These are phyloP conservation scores for Ondatra zibethicus DNA, from an alignment of 2,113 vertebrate species.

Conservation along the genomic window DNA sequence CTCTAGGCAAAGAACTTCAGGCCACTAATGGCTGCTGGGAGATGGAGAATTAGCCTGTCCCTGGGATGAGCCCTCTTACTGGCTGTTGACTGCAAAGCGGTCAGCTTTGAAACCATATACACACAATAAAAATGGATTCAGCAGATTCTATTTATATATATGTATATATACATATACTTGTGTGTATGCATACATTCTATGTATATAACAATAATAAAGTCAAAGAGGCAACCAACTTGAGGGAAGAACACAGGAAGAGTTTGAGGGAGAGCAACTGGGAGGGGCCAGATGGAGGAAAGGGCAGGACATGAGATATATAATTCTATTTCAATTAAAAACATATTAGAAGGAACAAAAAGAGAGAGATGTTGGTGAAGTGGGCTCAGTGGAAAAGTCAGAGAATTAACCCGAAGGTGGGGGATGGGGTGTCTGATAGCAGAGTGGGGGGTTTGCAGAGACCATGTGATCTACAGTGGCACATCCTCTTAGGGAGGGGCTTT, in stretches of 20 bases:
- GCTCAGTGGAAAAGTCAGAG: background rate
- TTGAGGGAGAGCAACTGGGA: background rate
- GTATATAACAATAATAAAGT: background rate
- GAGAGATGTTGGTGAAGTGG: background rate
- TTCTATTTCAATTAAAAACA: background rate
- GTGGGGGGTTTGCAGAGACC: background rate
- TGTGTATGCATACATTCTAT: background rate
- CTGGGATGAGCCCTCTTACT: background rate
- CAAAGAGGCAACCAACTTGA: background rate
- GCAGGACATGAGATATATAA: background rate
- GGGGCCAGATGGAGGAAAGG: background rate
- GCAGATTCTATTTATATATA: background rate
- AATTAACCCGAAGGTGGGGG: background rate
- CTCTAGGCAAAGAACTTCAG: background rate
- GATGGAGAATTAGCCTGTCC: background rate
- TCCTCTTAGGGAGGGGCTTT: background rate
- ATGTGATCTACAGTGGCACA: too few species aligned
- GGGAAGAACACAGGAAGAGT: background rate
- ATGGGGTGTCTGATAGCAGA: background rate
- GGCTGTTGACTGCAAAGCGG: background rate
- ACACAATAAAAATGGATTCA: background rate
- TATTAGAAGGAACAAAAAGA: background rate
- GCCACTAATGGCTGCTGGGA: background rate
- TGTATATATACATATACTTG: background rate
- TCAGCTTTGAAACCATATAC: background rate